These are phyloP conservation scores for Augochlorella aurata DNA, from an alignment of 2,888 invertebrate species.

Conservation along the genomic window DNA sequence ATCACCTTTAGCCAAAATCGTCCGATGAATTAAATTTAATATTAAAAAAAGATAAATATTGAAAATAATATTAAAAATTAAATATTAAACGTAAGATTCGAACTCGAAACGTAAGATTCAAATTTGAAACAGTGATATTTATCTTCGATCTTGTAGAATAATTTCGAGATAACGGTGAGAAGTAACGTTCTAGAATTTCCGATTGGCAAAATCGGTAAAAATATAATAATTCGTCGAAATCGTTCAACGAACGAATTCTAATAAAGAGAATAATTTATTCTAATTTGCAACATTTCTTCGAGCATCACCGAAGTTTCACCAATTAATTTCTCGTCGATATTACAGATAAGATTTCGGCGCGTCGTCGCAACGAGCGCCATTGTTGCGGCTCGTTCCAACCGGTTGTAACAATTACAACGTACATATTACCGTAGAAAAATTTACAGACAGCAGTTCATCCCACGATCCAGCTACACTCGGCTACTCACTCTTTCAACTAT, in stretches of 20 bases:
- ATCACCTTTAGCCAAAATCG: neutral
- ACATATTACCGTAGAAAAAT: slow-evolving; percentile 14
- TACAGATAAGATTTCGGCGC: slow-evolving; percentile 14
- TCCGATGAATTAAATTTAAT: too few relatives aligned
- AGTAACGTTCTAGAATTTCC: neutral
- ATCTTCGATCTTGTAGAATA: neutral
- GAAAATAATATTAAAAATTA: too few relatives aligned
- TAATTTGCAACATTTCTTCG: neutral
- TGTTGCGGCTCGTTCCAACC: neutral
- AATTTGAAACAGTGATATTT: neutral
- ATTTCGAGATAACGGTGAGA: neutral
- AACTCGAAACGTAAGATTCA: too few relatives aligned
- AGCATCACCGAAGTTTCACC: neutral
- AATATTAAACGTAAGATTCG: too few relatives aligned
- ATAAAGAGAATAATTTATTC: too few relatives aligned
- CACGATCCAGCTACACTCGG: neutral
- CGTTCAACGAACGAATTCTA: neutral
- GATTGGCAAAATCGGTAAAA: neutral
- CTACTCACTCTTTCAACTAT: too few relatives aligned
- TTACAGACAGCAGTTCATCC: slow-evolving; percentile 6
- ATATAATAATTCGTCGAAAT: neutral
- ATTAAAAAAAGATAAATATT: too few relatives aligned
- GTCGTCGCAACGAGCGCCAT: neutral
- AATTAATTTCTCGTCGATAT: neutral
- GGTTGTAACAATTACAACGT: slow-evolving; percentile 3